phyloP scores from a whole-genome alignment of 2,888 invertebrate species.

The Drosophila anomelani region DNA sequence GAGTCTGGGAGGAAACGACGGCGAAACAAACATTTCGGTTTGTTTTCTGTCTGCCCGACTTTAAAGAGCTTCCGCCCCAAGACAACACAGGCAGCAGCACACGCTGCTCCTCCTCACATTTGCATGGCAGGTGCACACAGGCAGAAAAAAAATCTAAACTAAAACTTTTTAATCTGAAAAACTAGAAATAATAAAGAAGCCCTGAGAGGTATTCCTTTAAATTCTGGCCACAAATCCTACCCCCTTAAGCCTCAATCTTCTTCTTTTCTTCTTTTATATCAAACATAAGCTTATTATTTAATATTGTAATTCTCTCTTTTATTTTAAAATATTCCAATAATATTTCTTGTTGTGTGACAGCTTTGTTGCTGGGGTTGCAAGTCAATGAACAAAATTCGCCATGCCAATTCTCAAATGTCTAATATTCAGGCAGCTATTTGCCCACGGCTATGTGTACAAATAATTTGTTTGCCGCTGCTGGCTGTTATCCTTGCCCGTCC shows the following conservation, averaged over 20 bases:
- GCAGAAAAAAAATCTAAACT: not conserved
- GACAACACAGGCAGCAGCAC: conserved; percentile 19
- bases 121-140: conserved; percentile 56
- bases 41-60: conserved; percentile 44
- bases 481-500: conserved; percentile 51
- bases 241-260: not conserved
- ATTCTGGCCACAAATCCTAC: not conserved
- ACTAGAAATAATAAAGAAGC: not conserved
- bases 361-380: conserved; percentile 39
- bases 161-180: not conserved
- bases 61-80: conserved; percentile 35
- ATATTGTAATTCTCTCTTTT: not conserved
- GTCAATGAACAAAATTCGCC: conserved; percentile 72
- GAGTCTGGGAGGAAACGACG: conserved; percentile 51
- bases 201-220: not conserved
- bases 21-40: conserved; percentile 54
- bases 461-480: conserved; percentile 55
- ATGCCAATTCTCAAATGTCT: conserved; percentile 81
- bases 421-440: conserved; percentile 72
- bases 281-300: not conserved
- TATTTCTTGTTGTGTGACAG: conserved; percentile 22
- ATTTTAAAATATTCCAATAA: not conserved
- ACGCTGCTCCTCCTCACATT: conserved; percentile 56
- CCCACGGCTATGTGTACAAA: conserved; percentile 58
- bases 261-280: not conserved